Conservation (phyloP, 2,797 vertebrate species). For the Tinamus major region DNA sequence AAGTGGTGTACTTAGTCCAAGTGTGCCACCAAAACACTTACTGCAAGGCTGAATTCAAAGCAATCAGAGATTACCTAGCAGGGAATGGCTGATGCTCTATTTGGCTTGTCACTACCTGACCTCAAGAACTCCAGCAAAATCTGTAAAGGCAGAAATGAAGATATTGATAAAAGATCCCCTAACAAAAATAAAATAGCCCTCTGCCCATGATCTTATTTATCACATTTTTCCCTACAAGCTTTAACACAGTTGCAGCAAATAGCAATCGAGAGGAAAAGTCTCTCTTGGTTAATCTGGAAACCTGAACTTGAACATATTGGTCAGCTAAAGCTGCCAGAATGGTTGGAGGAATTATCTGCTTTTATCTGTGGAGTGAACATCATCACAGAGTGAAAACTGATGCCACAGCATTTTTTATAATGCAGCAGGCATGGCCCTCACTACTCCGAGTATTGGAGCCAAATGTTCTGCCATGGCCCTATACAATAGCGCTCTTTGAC, state of each 20-base stretch:
- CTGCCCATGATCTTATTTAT: background rate
- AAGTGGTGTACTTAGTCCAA: background rate
- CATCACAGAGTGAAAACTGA: slow-evolving; percentile 32
- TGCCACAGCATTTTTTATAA: slow-evolving; percentile 49
- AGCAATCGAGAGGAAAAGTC: background rate
- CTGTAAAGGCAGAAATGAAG: background rate
- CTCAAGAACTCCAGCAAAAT: background rate
- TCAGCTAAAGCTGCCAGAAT: slow-evolving; percentile 62
- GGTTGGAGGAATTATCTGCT: slow-evolving; percentile 62
- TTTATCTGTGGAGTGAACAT: slow-evolving; percentile 56
- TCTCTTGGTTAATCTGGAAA: background rate
- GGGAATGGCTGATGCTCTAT: background rate
- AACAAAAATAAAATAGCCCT: background rate
- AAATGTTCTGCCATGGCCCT: slow-evolving; percentile 63
- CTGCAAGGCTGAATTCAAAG: background rate
- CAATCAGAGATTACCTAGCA: background rate
- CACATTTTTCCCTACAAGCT: background rate
- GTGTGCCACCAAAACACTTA: background rate
- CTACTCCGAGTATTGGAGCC: slow-evolving; percentile 25
- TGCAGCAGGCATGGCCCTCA: slow-evolving; percentile 2
- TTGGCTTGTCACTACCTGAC: background rate
- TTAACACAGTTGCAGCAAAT: background rate
- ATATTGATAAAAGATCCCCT: background rate
- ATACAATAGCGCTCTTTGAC: slow-evolving; percentile 46
- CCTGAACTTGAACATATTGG: slow-evolving; percentile 1